Percentiles rank a stretch among this genome's conserved stretches.
These are phyloP conservation scores for Tigriopus californicus DNA, from an alignment of 2,888 invertebrate species.

Conservation along the genomic window DNA sequence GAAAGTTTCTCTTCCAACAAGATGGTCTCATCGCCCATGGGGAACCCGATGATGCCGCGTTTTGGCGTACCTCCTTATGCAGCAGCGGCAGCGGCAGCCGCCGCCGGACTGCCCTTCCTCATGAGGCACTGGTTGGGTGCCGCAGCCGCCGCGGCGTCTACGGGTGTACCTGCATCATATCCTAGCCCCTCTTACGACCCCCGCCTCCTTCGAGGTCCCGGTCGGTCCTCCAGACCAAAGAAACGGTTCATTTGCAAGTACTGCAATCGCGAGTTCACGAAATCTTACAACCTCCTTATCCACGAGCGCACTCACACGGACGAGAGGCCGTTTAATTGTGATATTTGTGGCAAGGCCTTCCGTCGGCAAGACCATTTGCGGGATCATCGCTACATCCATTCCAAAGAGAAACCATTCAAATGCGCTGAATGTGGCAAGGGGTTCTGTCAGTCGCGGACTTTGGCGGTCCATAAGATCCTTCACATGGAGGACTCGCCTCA, in stretches of 20 bases:
- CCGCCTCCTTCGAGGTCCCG: constrained; percentile 41
- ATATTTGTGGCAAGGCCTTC: constrained; percentile 93
- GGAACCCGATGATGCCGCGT: too few relatives aligned
- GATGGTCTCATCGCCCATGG: too few relatives aligned
- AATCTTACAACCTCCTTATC: constrained; percentile 88
- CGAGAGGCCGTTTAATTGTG: constrained; percentile 90
- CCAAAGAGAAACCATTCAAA: constrained; percentile 92
- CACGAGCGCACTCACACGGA: constrained; percentile 96
- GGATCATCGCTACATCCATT: constrained; percentile 90
- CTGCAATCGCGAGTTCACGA: constrained; percentile 94
- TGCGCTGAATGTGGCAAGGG: constrained; percentile 91
- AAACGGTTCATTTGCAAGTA: constrained; percentile 98
- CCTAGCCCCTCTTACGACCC: constrained; percentile 27
- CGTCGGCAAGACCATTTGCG: constrained; percentile 84
- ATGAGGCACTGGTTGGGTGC: constrained; percentile 15
- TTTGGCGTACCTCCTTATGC: too few relatives aligned
- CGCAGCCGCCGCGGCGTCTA: constrained; percentile 14
- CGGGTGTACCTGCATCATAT: constrained; percentile 14
- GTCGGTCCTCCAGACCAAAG: constrained; percentile 65
- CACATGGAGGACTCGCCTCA: constrained; percentile 84
- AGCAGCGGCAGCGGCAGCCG: background rate
- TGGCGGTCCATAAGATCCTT: constrained; percentile 82
- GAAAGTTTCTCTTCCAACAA: too few relatives aligned
- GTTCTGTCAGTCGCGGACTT: constrained; percentile 83
- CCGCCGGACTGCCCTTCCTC: constrained; percentile 6